Percentiles rank a stretch among this genome's conserved stretches.
These are phyloP conservation scores for Spheniscus humboldti DNA, from an alignment of 2,797 vertebrate species.

Conservation along the genomic window DNA sequence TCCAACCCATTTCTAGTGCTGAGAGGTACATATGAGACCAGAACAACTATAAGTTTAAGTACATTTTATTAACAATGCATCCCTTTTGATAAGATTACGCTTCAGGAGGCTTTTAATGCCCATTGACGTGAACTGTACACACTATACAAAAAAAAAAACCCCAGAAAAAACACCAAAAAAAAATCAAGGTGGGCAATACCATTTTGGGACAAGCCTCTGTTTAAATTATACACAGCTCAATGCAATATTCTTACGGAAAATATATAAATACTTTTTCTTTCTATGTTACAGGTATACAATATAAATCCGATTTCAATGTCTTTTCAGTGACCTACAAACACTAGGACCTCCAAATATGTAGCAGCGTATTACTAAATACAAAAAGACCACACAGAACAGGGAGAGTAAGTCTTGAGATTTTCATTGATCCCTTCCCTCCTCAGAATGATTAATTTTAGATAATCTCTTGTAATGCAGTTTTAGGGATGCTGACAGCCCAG, in stretches of 20 bases:
- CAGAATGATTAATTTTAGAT: slow-evolving; percentile 55
- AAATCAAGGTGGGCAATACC: slow-evolving; percentile 82
- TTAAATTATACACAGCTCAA: slow-evolving; percentile 91
- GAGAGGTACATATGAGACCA: slow-evolving; percentile 20
- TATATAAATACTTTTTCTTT: slow-evolving; percentile 98
- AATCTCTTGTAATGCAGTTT: slow-evolving; percentile 62
- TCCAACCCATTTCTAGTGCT: background rate
- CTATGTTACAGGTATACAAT: slow-evolving; percentile 98
- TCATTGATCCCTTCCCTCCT: slow-evolving; percentile 59
- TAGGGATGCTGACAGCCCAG: slow-evolving; percentile 74
- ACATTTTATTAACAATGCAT: slow-evolving; percentile 95
- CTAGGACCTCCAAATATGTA: slow-evolving; percentile 89
- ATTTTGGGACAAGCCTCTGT: slow-evolving; percentile 76
- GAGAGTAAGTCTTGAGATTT: slow-evolving; percentile 57
- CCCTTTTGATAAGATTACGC: slow-evolving; percentile 94
- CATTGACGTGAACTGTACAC: slow-evolving; percentile 91
- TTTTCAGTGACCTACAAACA: slow-evolving; percentile 92
- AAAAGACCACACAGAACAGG: slow-evolving; percentile 57
- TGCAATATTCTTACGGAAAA: slow-evolving; percentile 93
- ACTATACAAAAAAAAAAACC: slow-evolving; percentile 84
- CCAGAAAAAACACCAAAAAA: slow-evolving; percentile 44
- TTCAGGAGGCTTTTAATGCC: slow-evolving; percentile 91
- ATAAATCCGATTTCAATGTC: slow-evolving; percentile 90
- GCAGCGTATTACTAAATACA: slow-evolving; percentile 87
- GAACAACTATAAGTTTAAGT: slow-evolving; percentile 72